Base-by-base conservation (phyloP, 2,113 vertebrate genomes). In the Gasterosteus aculeatus region DNA sequence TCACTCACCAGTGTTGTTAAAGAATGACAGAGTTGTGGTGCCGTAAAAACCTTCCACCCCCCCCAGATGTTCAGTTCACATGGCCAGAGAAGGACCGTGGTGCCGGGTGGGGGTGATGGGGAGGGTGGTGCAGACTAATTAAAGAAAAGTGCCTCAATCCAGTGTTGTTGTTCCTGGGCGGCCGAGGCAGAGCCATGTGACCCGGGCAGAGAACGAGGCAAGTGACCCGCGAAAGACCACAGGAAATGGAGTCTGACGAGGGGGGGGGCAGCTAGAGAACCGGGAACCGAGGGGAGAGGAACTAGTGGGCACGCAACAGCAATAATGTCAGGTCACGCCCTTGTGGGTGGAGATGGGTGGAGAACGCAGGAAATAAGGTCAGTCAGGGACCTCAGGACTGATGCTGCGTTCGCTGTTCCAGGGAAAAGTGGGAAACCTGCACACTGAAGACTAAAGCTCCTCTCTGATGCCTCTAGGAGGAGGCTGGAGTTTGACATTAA, bases 1-100 rank as follows among this genome's bases (percentile, higher is more conserved):
- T 89, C 85, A 83, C 72, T 79, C 75, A 38, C 62, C 69, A 72
- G 63, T 81, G 82, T 80, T 56, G 87, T 89, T 86, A 89, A 87
- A 86, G 80, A 86, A 80, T 86, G 60, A 80, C 80, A 68, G 82
- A 88, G 63, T 49, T 29, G 80, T 35, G 49, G 6, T 39, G 56
- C 29, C 67, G 68, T 73, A 31, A 70, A 82, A 69, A 60, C 67
- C 71, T 35, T 35, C 33, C 33, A 76, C 77, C 49, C 47, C 62
- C 54, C 44, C 84, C 80, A 85, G 76, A 80, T 74, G 71, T 74
- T 63, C 68, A n/a, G 8, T 79, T 49, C 85, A 78, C 83, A 78
- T 82, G 84, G 80, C 77, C 29, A 54, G 75, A 90, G 60, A 87
- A 56, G 78, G 68, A 84, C 75, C 78, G 54, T 19, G 61, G 64